These are phyloP conservation scores for Melanocharis versteri DNA, from an alignment of 2,113 vertebrate genomes.

Conservation along the genomic window DNA sequence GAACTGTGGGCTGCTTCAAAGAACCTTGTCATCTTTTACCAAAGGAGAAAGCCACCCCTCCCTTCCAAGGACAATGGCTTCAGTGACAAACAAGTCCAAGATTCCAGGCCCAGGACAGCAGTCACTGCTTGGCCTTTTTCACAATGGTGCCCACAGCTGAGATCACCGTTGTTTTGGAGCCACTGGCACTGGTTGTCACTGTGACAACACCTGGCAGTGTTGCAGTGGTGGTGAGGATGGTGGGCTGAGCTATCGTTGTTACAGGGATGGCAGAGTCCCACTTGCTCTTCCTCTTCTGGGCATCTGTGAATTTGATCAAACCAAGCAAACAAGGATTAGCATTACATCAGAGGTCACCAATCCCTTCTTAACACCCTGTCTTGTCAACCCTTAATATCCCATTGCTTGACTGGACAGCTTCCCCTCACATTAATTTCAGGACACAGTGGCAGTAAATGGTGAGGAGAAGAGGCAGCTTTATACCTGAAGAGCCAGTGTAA, in stretches of 20 bases:
- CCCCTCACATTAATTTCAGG: neutral
- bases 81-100: neutral
- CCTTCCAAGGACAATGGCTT: neutral
- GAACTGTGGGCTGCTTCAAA: conserved; percentile 23
- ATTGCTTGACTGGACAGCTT: neutral
- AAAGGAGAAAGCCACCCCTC: conserved; percentile 12
- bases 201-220: conserved; percentile 92
- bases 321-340: neutral
- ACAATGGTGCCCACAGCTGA: conserved; percentile 96
- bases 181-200: conserved; percentile 94
- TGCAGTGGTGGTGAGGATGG: conserved; percentile 90
- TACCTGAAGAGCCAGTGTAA: no score
- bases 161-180: conserved; percentile 97
- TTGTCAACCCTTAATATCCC: neutral
- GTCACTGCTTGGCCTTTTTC: conserved; percentile 97
- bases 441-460: neutral
- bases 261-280: conserved; percentile 98
- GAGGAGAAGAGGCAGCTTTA: neutral
- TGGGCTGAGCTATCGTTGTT: conserved; percentile 87
- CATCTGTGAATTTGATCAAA: conserved; percentile 74
- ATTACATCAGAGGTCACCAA: neutral
- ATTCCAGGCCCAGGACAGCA: neutral
- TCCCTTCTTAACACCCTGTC: neutral
- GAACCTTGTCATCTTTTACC: conserved; percentile 19
- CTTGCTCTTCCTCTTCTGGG: conserved; percentile 98